Conservation (phyloP, 2,113 vertebrate genomes). For the Sinosuthora webbiana region DNA sequence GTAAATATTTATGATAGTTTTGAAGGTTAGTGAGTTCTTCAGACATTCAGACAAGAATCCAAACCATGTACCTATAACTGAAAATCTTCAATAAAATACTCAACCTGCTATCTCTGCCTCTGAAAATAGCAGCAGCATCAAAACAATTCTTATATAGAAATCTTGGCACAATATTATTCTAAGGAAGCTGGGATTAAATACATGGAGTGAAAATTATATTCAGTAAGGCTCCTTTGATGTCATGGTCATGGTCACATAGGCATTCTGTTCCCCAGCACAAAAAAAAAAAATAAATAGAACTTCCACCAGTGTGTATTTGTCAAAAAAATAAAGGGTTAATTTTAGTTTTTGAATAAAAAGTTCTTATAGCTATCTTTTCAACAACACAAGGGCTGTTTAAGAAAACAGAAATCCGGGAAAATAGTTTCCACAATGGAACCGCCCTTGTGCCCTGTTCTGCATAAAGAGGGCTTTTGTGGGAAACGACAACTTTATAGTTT, state of each 20-base stretch:
- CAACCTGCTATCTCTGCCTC: not conserved
- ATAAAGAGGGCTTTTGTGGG: not conserved
- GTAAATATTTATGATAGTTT: not conserved
- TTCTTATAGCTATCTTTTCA: not conserved
- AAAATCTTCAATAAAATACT: not conserved
- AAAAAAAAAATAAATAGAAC: not conserved
- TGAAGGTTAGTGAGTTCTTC: slow-evolving; percentile 2
- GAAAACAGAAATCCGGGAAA: not conserved
- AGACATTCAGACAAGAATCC: not conserved
- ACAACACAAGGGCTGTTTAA: not conserved
- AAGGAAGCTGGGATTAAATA: not conserved
- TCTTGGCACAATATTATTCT: not conserved
- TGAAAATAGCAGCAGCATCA: not conserved
- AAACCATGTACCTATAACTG: not conserved
- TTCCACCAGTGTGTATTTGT: not conserved
- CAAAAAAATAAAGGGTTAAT: not conserved
- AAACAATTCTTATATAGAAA: not conserved
- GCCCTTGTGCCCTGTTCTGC: not conserved
- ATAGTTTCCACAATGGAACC: not conserved
- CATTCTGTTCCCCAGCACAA: not conserved
- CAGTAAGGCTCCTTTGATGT: not conserved
- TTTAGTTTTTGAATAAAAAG: not conserved
- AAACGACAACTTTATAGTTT: not conserved
- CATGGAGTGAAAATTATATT: not conserved
- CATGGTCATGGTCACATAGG: fast-evolving